These are phyloP conservation scores for Metallyticus violacea DNA, from an alignment of 2,888 invertebrate genomes.

Conservation along the genomic window DNA sequence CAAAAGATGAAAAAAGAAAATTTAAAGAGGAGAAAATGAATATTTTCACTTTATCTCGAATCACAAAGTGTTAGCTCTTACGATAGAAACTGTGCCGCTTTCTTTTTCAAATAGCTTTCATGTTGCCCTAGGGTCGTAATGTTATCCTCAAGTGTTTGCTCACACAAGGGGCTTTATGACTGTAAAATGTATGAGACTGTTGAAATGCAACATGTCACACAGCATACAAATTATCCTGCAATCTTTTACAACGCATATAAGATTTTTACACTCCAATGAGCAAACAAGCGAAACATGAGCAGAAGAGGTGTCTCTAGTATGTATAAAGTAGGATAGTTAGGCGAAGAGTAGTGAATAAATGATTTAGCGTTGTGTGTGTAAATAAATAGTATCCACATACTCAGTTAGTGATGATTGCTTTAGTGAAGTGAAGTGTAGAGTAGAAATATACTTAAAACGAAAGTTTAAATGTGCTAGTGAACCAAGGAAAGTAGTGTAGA, in stretches of 20 bases:
- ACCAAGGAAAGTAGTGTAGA: no score
- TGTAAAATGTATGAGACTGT: neutral
- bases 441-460: no score
- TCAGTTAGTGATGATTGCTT: no score
- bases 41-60: neutral
- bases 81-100: neutral
- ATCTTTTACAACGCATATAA: neutral
- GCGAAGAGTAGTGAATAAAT: no score
- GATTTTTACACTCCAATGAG: neutral
- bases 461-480: no score
- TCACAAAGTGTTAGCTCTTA: neutral
- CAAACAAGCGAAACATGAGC: no score
- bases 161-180: no score
- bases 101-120: neutral
- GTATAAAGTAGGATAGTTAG: no score
- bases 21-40: neutral
- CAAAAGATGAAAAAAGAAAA: slow-evolving; percentile 41
- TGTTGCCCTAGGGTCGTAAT: neutral
- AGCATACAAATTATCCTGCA: neutral
- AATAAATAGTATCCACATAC: no score
- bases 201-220: neutral
- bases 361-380: no score
- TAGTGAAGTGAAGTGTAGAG: no score
- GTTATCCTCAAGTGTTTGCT: neutral
- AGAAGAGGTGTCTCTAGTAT: no score